These are phyloP conservation scores for Iselma pallidipennis DNA, from an alignment of 2,888 invertebrate genomes.

Conservation along the genomic window DNA sequence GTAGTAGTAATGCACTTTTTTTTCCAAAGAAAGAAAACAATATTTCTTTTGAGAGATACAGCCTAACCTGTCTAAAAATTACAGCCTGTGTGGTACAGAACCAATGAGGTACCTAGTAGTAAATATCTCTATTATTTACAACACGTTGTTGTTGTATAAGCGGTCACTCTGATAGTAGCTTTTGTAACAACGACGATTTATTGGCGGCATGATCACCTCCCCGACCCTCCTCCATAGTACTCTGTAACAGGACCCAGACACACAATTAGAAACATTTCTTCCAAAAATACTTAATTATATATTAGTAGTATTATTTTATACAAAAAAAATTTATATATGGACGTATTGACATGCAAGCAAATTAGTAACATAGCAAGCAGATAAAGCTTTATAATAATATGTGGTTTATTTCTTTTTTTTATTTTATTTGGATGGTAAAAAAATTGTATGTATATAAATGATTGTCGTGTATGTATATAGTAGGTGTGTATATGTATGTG, in stretches of 20 bases:
- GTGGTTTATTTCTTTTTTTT: not conserved
- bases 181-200: conserved; percentile 80
- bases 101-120: conserved; percentile 59
- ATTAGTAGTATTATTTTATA: not conserved
- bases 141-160: conserved; percentile 30
- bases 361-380: conserved; percentile 46
- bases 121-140: conserved; percentile 58
- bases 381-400: conserved; percentile 43
- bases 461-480: conserved; percentile 33
- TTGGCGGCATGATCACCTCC: conserved; percentile 73
- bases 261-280: not conserved
- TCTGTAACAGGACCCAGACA: conserved; percentile 58
- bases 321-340: conserved; percentile 13
- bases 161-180: conserved; percentile 80
- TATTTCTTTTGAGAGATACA: conserved; percentile 43
- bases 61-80: conserved; percentile 58
- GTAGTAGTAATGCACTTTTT: conserved; percentile 56
- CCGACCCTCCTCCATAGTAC: conserved; percentile 74
- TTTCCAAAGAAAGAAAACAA: not conserved
- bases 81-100: conserved; percentile 57
- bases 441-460: conserved; percentile 40
- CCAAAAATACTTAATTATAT: too few relatives aligned
- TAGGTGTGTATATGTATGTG: conserved; percentile 46
- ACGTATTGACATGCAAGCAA: conserved; percentile 32
- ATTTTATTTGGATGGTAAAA: conserved; percentile 15